A percentile compares a stretch with the other conserved stretches of the same genome.
Evolutionary conservation across 2,797 vertebrate genomes (phyloP).

Genomic region (Fistularia tabacaria): DNA sequence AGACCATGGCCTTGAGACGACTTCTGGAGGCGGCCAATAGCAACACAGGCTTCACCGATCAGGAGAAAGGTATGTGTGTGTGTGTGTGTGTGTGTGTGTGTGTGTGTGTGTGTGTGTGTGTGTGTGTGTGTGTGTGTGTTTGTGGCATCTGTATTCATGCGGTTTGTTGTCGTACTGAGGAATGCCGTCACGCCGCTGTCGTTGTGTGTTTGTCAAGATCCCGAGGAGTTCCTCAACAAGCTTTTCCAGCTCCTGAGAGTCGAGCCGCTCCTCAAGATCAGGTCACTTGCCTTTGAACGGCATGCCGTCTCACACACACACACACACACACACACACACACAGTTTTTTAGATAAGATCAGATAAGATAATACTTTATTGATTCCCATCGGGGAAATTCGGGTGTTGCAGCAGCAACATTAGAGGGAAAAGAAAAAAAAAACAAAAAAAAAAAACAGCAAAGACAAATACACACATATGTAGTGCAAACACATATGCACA

Average conservation of each 20-base stretch:
- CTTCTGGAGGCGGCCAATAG: conserved; percentile 76
- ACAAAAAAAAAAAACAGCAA: no score
- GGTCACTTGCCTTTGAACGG: conserved; percentile 44
- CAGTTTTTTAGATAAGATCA: no score
- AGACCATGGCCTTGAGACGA: conserved; percentile 83
- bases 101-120: conserved; percentile 44
- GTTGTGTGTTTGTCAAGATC: conserved; percentile 63
- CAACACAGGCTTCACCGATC: conserved; percentile 77
- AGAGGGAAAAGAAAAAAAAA: no score
- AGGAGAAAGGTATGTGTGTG: conserved; percentile 79
- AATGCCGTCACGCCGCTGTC: conserved; percentile 47
- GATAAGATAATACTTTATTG: no score
- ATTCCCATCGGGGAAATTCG: no score
- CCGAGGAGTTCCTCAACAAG: conserved; percentile 82
- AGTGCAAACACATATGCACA: no score
- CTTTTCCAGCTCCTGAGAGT: conserved; percentile 81
- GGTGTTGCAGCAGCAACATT: no score
- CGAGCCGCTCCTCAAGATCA: conserved; percentile 80
- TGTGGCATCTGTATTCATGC: no score
- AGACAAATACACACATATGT: no score
- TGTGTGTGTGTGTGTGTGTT: conserved; percentile 6
- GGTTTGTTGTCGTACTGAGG: conserved; percentile 17
- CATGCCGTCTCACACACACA: no score
- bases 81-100: conserved; percentile 2
- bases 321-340: no score